Conservation (phyloP, 2,797 vertebrate species). For the Hemibagrus guttatus region DNA sequence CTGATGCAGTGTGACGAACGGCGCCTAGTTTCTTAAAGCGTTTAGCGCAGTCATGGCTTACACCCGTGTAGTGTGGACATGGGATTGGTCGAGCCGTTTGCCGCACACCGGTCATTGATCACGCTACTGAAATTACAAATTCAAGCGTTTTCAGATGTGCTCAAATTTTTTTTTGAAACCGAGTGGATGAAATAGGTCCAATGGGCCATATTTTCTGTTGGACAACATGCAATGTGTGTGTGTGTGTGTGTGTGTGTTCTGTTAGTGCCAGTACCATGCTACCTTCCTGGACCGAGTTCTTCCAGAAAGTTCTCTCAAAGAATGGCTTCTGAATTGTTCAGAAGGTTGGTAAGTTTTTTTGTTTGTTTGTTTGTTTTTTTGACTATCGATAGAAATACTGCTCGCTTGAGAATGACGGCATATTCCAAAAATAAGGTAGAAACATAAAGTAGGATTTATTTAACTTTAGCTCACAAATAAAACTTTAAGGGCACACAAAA, state of each 20-base stretch:
- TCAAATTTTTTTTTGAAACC: background rate
- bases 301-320: constrained; percentile 28
- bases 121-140: constrained; percentile 1
- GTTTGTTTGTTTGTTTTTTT: background rate
- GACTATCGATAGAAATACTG: background rate
- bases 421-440: too few species aligned
- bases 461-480: background rate
- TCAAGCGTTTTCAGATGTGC: constrained; percentile 32
- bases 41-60: constrained; percentile 1
- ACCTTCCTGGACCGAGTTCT: constrained; percentile 33
- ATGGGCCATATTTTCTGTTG: constrained; percentile 33
- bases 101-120: constrained; percentile 9
- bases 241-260: background rate
- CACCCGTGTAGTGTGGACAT: background rate
- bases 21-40: background rate
- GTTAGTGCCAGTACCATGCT: constrained; percentile 34
- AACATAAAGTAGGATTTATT: background rate
- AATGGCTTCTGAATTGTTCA: background rate
- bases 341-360: background rate
- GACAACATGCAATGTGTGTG: background rate
- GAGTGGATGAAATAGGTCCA: constrained; percentile 33
- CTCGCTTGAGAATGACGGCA: background rate
- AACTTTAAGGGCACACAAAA: background rate
- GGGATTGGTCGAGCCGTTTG: background rate
- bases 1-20: constrained; percentile 28